Conservation (phyloP, 2,888 invertebrate genomes). For the Norana najaformis region DNA sequence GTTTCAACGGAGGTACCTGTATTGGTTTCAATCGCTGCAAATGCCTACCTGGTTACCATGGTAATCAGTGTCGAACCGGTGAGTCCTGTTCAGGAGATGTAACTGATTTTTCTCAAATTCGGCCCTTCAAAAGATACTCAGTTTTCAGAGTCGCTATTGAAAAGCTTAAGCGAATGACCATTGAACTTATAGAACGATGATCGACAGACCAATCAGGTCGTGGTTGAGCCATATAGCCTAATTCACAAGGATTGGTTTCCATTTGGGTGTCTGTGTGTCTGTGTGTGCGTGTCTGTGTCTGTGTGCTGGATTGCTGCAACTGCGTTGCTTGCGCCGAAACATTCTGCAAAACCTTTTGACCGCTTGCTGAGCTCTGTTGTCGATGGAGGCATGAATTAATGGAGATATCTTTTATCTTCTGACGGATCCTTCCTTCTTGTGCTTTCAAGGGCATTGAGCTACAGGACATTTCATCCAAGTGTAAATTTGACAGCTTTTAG, state of each 20-base stretch:
- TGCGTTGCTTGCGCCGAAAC: background rate
- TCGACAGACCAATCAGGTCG: background rate
- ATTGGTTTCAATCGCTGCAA: constrained; percentile 52
- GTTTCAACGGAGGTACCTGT: constrained; percentile 56
- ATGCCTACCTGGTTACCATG: constrained; percentile 56
- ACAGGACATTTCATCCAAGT: no score
- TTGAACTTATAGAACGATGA: background rate
- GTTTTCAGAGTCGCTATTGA: no score
- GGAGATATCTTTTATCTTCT: no score
- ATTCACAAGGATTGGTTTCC: background rate
- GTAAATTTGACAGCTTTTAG: no score
- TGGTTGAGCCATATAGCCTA: background rate
- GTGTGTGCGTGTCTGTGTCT: no score
- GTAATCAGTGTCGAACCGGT: constrained; percentile 58
- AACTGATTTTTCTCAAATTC: background rate
- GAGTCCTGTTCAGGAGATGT: constrained; percentile 40
- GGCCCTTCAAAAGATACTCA: no score
- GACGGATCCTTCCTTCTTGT: no score
- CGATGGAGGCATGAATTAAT: no score
- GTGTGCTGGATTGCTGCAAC: background rate
- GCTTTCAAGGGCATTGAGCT: no score
- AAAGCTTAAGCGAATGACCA: background rate
- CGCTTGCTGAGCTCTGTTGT: no score
- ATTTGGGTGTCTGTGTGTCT: no score
- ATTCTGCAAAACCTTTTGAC: no score